Evolutionary conservation across 2,113 vertebrate species (phyloP), one percentile per base, ranked within the genome.

Genomic region (Amphiprion ocellaris): DNA sequence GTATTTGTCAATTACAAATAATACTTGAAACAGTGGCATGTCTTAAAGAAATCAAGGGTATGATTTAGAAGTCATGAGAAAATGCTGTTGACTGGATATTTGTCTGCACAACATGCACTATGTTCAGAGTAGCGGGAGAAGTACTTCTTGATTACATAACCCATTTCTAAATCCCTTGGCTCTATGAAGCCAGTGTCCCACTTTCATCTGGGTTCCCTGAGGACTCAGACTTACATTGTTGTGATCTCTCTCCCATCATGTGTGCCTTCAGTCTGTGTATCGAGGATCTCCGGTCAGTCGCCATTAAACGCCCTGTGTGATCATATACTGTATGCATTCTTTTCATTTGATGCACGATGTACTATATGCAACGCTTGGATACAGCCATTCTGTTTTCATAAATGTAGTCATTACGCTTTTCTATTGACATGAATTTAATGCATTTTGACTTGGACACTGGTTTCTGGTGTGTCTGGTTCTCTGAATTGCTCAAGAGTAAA

Each of bases 281-380:
- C 96, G 96, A 97, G 97, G 98, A 97, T 98, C 97, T 90, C 97
- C 97, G 97, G 98, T 98, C 96, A 96, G 98, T 98, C 73, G 46
- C 79, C 64, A 62, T 77, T 84, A 62, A 85, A 72, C 47, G 6
- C 46, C 82, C 66, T 74, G 81, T 88, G 84, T 79, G 82, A 79
- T 86, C 74, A 66, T 61, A 30, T 64, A 26, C 66, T 87, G 68
- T 83, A 75, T 88, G 77, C 83, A 77, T 74, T 76, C 37, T 47
- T 78, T 80, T 88, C 23, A 46, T 81, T 81, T 89, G 33, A 84
- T 87, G 89, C 88, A 91, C 39, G 76, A 62, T 61, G 58, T 55
- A 41, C 56, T 53, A 28, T 33, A 2, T 66, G 61, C 62, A 64
- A 64, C 3, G 69, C 77, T 84, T 87, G 63, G 55, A 2, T 67